Conservation (phyloP, 2,888 invertebrate species). For the Tanypteryx hageni region DNA sequence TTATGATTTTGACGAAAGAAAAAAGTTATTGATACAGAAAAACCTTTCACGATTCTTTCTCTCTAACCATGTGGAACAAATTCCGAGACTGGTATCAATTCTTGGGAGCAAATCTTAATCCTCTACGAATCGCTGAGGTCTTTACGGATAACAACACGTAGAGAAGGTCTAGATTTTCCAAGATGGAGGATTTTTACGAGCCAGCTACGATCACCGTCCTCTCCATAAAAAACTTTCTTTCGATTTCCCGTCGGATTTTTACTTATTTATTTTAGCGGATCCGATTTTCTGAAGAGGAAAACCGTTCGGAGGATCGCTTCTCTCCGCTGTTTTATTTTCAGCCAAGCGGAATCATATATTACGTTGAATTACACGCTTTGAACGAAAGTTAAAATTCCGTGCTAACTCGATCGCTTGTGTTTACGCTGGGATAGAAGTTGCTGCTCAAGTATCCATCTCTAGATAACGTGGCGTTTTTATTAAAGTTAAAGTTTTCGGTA, state of each 20-base stretch:
- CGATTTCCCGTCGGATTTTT: background rate
- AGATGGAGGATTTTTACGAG: background rate
- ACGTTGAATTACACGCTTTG: too few species aligned
- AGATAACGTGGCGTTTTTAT: too few species aligned
- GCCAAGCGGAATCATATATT: background rate
- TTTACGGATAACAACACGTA: background rate
- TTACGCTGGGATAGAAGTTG: too few species aligned
- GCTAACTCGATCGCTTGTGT: too few species aligned
- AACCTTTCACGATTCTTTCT: too few species aligned
- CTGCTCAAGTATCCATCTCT: too few species aligned
- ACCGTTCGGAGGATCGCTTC: background rate
- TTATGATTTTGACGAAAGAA: too few species aligned
- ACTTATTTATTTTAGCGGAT: background rate
- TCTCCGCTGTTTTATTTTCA: background rate
- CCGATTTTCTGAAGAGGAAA: background rate
- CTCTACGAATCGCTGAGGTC: background rate
- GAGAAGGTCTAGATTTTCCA: background rate
- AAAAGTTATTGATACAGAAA: too few species aligned
- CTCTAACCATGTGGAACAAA: background rate
- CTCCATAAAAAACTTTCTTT: background rate
- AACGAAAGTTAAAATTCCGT: too few species aligned
- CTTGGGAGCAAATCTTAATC: background rate
- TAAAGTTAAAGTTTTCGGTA: too few species aligned
- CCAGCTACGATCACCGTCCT: background rate
- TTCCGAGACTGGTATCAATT: background rate